Conservation (phyloP, 1,140 invertebrate species). For the Drosophila miranda region DNA sequence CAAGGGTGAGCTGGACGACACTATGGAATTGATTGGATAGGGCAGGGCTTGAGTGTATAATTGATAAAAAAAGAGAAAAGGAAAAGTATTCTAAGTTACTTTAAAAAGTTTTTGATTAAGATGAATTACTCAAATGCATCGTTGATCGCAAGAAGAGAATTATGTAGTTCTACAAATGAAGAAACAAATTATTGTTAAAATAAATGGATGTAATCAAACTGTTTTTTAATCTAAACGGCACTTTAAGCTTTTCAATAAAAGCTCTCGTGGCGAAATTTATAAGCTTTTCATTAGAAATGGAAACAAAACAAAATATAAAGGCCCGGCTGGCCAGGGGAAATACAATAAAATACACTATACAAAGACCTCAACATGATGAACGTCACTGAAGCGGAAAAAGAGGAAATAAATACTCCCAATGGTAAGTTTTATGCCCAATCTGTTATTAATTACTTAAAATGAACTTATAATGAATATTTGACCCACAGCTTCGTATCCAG, state of each 20-base stretch:
- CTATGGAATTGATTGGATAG: slow-evolving; percentile 36
- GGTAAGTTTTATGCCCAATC: neutral
- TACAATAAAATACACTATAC: neutral
- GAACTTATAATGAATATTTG: neutral
- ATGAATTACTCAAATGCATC: slow-evolving; percentile 24
- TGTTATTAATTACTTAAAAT: no score
- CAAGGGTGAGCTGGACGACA: slow-evolving; percentile 62
- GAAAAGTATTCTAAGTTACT: slow-evolving; percentile 70
- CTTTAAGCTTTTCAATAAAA: neutral
- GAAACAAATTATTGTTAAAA: slow-evolving; percentile 27
- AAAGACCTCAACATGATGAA: slow-evolving; percentile 5
- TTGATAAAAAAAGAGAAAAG: neutral
- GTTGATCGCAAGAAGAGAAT: slow-evolving; percentile 38
- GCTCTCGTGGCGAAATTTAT: slow-evolving; percentile 7
- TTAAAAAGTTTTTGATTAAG: slow-evolving; percentile 39
- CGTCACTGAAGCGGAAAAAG: neutral
- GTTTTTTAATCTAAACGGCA: neutral
- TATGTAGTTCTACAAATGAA: slow-evolving; percentile 23
- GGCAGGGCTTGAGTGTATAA: neutral
- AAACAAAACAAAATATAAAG: slow-evolving; percentile 7
- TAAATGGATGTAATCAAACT: neutral
- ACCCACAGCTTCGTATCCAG: slow-evolving; percentile 20
- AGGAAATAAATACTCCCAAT: slow-evolving; percentile 9
- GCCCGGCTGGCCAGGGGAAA: neutral
- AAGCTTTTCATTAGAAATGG: slow-evolving; percentile 9